These are phyloP conservation scores for Gila robusta DNA, from an alignment of 2,797 vertebrate genomes.

Conservation along the genomic window DNA sequence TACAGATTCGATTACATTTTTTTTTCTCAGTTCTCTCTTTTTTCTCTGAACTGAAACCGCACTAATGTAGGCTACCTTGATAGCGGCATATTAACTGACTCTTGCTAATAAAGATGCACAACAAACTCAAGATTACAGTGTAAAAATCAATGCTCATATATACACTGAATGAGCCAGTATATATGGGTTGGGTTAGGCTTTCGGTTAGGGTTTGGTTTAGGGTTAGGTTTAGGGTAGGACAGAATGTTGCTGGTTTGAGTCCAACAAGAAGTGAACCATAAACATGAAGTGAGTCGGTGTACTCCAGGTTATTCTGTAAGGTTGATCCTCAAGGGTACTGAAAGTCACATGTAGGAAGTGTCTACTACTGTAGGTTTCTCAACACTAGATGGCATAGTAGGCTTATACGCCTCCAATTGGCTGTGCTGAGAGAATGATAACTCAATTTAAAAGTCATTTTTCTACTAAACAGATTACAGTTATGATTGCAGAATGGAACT, in stretches of 20 bases:
- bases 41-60: background rate
- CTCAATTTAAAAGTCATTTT: background rate
- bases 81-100: background rate
- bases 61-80: background rate
- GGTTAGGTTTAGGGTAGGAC: no score
- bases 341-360: background rate
- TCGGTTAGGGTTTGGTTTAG: no score
- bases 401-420: background rate
- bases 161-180: background rate
- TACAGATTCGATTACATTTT: background rate
- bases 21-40: background rate
- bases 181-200: background rate
- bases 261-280: background rate
- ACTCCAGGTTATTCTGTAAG: background rate
- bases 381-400: constrained; percentile 32
- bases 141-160: background rate
- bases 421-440: background rate
- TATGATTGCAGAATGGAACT: background rate
- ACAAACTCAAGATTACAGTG: background rate
- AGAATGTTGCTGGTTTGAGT: background rate
- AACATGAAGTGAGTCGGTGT: background rate
- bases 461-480: background rate
- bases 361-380: background rate
- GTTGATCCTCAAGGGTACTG: background rate
- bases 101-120: background rate